Evolutionary conservation across 2,888 invertebrate species (phyloP), one percentile per base, ranked within the genome.

Genomic region (Caenorhabditis wallacei): DNA sequence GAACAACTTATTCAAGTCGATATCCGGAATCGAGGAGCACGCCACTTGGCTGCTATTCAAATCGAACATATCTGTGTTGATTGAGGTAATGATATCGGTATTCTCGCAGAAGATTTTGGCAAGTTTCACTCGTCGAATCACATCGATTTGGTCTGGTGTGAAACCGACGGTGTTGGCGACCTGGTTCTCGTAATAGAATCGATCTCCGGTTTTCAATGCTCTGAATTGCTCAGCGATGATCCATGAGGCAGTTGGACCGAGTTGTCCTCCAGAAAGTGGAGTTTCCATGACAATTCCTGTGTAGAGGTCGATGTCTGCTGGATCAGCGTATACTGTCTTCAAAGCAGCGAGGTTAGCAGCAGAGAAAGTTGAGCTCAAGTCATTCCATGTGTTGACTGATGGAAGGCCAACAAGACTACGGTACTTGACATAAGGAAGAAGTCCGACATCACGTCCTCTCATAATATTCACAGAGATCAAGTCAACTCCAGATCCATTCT

Each of bases 391-490:
- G 51, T n/a, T 59, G 16, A 84, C 84, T 24, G 51, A n/a, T 2
- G 82, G 40, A 11, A 84, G 59, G n/a, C 85, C 85, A 24, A 76
- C 85, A 0, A 74, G 37, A 7, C 10, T 40, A 51, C 82, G 71
- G 68, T 78, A 78, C 18, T 68, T 72, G 46, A 72, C 68, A 40
- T 81, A 81, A 13, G 81, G 81, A 61, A 76, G 71, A 51, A 87
- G 80, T 37, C 87, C 87, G n/a, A 84, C 76, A 46, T 87, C 87
- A n/a, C 87, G 53, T 0, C 96, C 96, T 71, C 95, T 93, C 92
- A 96, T 96, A 16, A 97, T 94, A 91, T 97, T 97, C 22, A 97
- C 93, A 0, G 97, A 95, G n/a, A 96, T 95, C 69, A 97, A 93
- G 93, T 97, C 97, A 76, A 97, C 94, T 7, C 97, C 97, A 0